Evolutionary conservation across 2,797 vertebrate species (phyloP).

Genomic region (Pseudomugil gertrudae): DNA sequence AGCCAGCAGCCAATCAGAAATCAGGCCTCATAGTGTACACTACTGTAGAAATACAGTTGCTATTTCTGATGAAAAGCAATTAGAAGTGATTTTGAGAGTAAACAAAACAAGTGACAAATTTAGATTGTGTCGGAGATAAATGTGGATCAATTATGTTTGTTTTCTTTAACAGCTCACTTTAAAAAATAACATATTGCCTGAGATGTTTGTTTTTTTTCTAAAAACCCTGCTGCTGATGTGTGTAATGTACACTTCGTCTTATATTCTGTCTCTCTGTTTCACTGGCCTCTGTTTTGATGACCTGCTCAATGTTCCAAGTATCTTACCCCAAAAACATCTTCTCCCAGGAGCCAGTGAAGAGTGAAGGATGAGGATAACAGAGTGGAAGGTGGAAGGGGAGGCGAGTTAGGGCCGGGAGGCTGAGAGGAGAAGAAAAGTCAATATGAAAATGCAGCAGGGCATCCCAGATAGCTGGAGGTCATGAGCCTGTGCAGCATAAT

Average conservation of each 20-base stretch:
- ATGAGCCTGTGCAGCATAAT: constrained; percentile 19
- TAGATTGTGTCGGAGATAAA: constrained; percentile 2
- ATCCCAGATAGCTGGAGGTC: constrained; percentile 26
- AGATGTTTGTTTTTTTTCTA: too few species aligned
- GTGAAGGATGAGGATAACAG: constrained; percentile 6
- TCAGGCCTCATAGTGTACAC: constrained; percentile 57
- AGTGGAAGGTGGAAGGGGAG: neutral
- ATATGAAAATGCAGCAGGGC: constrained; percentile 33
- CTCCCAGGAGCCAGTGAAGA: constrained; percentile 8
- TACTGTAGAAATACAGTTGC: constrained; percentile 27
- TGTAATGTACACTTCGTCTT: neutral
- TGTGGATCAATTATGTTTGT: constrained; percentile 23
- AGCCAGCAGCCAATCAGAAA: constrained; percentile 53
- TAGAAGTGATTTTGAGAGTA: constrained; percentile 10
- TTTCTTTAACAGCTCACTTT: too few species aligned
- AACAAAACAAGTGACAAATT: constrained; percentile 13
- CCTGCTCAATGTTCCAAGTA: constrained; percentile 2
- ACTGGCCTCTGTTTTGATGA: constrained; percentile 9
- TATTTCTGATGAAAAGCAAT: constrained; percentile 33
- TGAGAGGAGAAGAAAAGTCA: constrained; percentile 23
- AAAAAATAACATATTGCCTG: too few species aligned
- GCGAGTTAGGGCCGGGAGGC: constrained; percentile 12
- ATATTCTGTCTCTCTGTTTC: neutral
- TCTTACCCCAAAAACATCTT: neutral
- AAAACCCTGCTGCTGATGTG: neutral